Evolutionary conservation across 2,797 vertebrate species (phyloP).

Genomic region (Molossus alvarezi): DNA sequence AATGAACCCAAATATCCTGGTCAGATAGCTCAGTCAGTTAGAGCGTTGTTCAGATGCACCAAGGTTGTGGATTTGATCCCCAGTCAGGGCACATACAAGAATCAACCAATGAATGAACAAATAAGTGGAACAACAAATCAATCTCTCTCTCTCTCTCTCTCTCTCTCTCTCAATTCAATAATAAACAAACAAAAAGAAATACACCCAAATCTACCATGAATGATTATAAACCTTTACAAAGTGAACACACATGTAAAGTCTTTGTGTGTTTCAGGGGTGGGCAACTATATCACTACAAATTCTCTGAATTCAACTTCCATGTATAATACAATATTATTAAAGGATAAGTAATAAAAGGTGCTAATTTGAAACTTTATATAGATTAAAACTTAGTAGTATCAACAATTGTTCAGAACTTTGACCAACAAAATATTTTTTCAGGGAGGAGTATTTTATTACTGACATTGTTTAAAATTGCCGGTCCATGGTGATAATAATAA

Average conservation of each 20-base stretch:
- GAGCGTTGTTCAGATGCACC: neutral
- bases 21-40: neutral
- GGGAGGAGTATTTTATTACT: conserved; percentile 28
- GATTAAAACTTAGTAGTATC: conserved; percentile 44
- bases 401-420: conserved; percentile 8
- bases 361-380: conserved; percentile 45
- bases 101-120: neutral
- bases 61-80: neutral
- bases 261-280: neutral
- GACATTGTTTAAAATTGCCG: conserved; percentile 18
- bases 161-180: neutral
- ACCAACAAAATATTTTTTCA: conserved; percentile 17
- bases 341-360: conserved; percentile 31
- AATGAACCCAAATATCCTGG: neutral
- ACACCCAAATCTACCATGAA: conserved; percentile 9
- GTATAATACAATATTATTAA: conserved; percentile 24
- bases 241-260: neutral
- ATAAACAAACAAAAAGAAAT: neutral
- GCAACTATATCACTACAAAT: conserved; percentile 27
- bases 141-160: neutral
- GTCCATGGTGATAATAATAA: conserved; percentile 30
- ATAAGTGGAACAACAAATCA: neutral
- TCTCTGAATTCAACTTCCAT: conserved; percentile 35
- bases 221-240: conserved; percentile 60
- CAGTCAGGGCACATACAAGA: neutral